These are phyloP conservation scores for Lasioglossum zephyrum DNA, from an alignment of 2,888 invertebrate species.

Conservation along the genomic window DNA sequence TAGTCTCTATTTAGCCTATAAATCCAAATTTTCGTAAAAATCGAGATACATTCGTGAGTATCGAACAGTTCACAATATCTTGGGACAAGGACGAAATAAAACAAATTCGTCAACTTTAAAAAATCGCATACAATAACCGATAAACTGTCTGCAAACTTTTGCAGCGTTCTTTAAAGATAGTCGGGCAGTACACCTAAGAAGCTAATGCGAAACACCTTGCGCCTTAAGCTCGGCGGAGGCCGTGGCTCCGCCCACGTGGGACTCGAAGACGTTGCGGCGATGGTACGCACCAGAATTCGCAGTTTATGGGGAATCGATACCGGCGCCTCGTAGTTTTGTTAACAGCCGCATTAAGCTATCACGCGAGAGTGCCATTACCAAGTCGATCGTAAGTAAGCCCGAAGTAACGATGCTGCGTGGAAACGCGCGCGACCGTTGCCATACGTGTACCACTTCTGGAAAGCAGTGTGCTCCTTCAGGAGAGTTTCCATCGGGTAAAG, in stretches of 20 bases:
- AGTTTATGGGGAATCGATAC: slow-evolving; percentile 80
- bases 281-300: slow-evolving; percentile 68
- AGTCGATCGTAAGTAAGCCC: slow-evolving; percentile 74
- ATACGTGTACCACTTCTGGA: slow-evolving; percentile 27
- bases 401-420: slow-evolving; percentile 63
- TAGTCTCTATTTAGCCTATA: too few species aligned
- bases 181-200: neutral
- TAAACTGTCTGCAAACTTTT: neutral
- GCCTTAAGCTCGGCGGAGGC: slow-evolving; percentile 6
- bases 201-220: slow-evolving; percentile 25
- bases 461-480: slow-evolving; percentile 9
- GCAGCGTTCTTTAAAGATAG: neutral
- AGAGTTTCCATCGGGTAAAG: slow-evolving; percentile 39
- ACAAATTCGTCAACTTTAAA: neutral
- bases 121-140: neutral
- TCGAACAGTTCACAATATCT: neutral
- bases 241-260: slow-evolving; percentile 54
- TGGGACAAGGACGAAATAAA: neutral
- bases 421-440: slow-evolving; percentile 43
- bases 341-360: slow-evolving; percentile 80
- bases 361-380: slow-evolving; percentile 77
- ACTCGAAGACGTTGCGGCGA: slow-evolving; percentile 52
- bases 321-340: slow-evolving; percentile 75
- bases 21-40: too few species aligned
- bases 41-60: too few species aligned